A percentile compares a stretch with the other conserved stretches of the same genome.
Evolutionary conservation across 2,797 vertebrate species (phyloP).

Genomic region (Champsocephalus gunnari): DNA sequence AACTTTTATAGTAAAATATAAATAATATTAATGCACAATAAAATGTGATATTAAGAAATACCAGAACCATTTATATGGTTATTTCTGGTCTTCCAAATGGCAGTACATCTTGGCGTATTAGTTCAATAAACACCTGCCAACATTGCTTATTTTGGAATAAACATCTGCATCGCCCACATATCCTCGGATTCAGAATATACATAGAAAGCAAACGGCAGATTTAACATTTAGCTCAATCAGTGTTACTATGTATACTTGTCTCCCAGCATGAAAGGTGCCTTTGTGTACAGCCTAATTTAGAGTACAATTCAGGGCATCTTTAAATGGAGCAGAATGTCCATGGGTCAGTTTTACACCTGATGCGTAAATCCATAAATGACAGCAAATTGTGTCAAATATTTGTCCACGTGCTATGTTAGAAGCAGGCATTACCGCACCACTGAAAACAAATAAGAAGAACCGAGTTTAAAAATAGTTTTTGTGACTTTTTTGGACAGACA

Average conservation of each 20-base stretch:
- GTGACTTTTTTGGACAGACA: constrained; percentile 82
- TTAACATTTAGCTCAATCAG: constrained; percentile 26
- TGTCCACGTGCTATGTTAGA: constrained; percentile 58
- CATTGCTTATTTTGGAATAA: constrained; percentile 25
- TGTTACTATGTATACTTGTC: constrained; percentile 21
- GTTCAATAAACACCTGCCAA: constrained; percentile 46
- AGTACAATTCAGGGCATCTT: not conserved
- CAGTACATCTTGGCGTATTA: not conserved
- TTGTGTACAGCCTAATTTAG: no score
- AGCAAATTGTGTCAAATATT: constrained; percentile 38
- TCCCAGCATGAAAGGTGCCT: not conserved
- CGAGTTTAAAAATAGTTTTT: constrained; percentile 83
- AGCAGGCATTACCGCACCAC: constrained; percentile 47
- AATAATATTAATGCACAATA: not conserved
- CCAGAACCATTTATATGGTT: not conserved
- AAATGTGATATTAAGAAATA: not conserved
- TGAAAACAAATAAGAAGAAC: constrained; percentile 76
- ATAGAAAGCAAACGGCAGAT: constrained; percentile 24
- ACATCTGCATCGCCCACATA: constrained; percentile 32
- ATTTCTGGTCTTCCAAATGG: not conserved
- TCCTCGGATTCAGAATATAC: constrained; percentile 22
- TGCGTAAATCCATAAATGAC: constrained; percentile 14
- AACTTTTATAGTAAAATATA: not conserved
- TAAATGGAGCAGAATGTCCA: not conserved
- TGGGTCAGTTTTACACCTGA: constrained; percentile 23